Evolutionary conservation across 2,113 vertebrate species (phyloP).

Genomic region (Mormoops blainvillei): DNA sequence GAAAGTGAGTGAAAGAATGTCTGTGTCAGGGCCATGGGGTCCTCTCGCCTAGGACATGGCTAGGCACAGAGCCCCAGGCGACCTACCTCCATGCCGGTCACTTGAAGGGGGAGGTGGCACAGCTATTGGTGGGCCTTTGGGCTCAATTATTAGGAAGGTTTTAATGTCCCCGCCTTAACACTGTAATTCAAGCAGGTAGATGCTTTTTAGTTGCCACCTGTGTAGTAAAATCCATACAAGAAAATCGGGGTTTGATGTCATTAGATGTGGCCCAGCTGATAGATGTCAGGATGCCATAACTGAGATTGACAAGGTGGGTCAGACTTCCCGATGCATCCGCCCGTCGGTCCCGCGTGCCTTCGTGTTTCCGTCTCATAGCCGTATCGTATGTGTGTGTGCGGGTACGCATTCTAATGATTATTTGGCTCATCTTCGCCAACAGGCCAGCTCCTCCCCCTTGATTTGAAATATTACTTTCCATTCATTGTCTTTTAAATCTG

Average conservation of each 20-base stretch:
- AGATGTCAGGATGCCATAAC: neutral
- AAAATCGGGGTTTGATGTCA: slow-evolving; percentile 47
- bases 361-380: fast-evolving
- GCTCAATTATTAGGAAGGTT: slow-evolving; percentile 42
- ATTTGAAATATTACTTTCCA: neutral
- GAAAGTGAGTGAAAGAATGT: fast-evolving
- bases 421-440: neutral
- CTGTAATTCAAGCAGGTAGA: slow-evolving; percentile 21
- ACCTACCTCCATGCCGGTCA: neutral
- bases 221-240: slow-evolving; percentile 10
- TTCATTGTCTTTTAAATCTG: neutral
- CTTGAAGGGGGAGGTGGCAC: neutral
- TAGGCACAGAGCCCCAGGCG: fast-evolving
- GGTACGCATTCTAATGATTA: neutral
- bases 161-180: slow-evolving; percentile 22
- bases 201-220: slow-evolving; percentile 46
- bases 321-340: neutral
- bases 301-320: fast-evolving
- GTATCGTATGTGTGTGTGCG: fast-evolving
- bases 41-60: neutral
- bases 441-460: neutral
- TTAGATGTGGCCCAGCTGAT: slow-evolving; percentile 2
- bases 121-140: slow-evolving; percentile 27
- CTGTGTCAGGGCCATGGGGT: fast-evolving
- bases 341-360: neutral